Percentiles rank a stretch among this genome's conserved stretches.
These are phyloP conservation scores for Acanthosoma haemorrhoidale DNA, from an alignment of 2,888 invertebrate genomes.

Conservation along the genomic window DNA sequence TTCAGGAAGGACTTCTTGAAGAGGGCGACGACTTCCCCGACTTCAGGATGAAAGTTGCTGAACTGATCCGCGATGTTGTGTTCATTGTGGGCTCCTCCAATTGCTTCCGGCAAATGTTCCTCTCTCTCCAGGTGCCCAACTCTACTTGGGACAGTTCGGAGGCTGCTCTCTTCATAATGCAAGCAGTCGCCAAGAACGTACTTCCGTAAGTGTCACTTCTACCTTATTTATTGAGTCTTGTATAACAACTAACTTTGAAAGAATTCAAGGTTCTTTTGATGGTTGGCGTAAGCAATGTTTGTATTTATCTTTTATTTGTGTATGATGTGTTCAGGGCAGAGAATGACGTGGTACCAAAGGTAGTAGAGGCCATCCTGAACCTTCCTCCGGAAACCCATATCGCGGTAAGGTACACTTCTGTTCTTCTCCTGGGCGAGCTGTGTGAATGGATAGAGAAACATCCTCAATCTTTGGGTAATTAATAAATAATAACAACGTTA, in stretches of 20 bases:
- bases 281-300: not conserved
- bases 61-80: slow-evolving; percentile 92
- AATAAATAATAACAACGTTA: too few relatives aligned
- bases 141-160: slow-evolving; percentile 89
- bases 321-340: slow-evolving; percentile 68
- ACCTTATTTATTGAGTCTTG: too few relatives aligned
- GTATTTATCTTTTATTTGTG: not conserved
- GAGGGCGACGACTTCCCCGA: slow-evolving; percentile 80
- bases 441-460: slow-evolving; percentile 93
- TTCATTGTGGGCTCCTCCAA: slow-evolving; percentile 91
- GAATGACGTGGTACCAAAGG: slow-evolving; percentile 86
- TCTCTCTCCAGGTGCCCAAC: slow-evolving; percentile 63
- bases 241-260: too few relatives aligned
- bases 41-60: slow-evolving; percentile 80
- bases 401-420: slow-evolving; percentile 83
- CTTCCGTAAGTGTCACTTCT: slow-evolving; percentile 66
- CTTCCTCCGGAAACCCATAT: slow-evolving; percentile 76
- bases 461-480: slow-evolving; percentile 62
- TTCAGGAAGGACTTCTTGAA: slow-evolving; percentile 68
- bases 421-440: slow-evolving; percentile 80
- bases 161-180: slow-evolving; percentile 91
- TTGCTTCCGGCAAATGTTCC: slow-evolving; percentile 87
- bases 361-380: slow-evolving; percentile 82
- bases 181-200: slow-evolving; percentile 89
- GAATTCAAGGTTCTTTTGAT: not conserved